Conservation (phyloP, 2,888 invertebrate genomes). For the Napeogenes inachia region DNA sequence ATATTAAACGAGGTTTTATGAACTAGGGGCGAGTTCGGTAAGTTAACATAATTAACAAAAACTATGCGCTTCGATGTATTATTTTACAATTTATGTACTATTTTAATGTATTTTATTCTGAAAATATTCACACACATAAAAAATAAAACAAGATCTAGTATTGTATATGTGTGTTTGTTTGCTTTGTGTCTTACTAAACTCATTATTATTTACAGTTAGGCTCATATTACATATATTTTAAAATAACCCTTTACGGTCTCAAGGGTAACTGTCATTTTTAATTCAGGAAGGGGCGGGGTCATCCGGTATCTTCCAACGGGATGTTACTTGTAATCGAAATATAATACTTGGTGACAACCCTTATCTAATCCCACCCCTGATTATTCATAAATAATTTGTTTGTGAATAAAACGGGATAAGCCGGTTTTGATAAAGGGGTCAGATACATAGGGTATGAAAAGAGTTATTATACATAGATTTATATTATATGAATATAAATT, state of each 20-base stretch:
- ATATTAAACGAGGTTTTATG: no score
- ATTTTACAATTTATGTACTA: no score
- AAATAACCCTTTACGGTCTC: constrained; percentile 36
- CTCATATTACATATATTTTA: constrained; percentile 23
- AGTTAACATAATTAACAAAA: no score
- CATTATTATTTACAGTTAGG: not conserved
- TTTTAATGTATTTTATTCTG: no score
- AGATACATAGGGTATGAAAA: constrained; percentile 11
- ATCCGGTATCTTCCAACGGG: constrained; percentile 60
- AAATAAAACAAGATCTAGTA: no score
- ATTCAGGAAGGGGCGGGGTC: constrained; percentile 70
- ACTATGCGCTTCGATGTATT: no score
- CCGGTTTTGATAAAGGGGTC: constrained; percentile 21
- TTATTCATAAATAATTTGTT: constrained; percentile 13
- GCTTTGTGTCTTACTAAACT: not conserved
- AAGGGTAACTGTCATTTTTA: constrained; percentile 58
- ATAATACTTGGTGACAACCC: constrained; percentile 40
- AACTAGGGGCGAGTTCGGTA: no score
- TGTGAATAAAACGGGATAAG: constrained; percentile 21
- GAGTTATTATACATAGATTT: no score
- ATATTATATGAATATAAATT: no score
- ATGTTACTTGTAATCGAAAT: constrained; percentile 55
- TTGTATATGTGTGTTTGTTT: no score
- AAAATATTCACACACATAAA: not conserved
- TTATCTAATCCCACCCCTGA: constrained; percentile 15